These are phyloP conservation scores for Centropus bengalensis DNA, from an alignment of 2,113 vertebrate species.

Conservation along the genomic window DNA sequence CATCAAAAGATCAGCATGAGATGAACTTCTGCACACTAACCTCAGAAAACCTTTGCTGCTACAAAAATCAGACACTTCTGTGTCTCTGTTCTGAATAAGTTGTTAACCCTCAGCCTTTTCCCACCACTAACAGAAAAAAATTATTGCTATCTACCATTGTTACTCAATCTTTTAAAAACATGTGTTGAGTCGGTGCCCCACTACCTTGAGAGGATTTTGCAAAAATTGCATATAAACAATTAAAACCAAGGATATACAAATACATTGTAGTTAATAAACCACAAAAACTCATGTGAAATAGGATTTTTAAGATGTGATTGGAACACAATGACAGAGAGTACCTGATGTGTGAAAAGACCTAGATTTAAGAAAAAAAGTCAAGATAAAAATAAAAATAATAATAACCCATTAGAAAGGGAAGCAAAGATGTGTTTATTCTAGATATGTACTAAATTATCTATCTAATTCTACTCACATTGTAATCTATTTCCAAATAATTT, in stretches of 20 bases:
- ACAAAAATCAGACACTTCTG: background rate
- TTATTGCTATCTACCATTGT: background rate
- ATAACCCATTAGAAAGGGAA: background rate
- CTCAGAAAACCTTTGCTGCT: background rate
- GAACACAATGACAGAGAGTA: background rate
- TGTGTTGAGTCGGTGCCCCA: accelerated
- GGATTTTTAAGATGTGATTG: background rate
- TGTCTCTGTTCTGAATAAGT: background rate
- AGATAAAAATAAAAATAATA: background rate
- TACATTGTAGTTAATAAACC: background rate
- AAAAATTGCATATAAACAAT: background rate
- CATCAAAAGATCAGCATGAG: background rate
- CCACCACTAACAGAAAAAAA: background rate
- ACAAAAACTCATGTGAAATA: background rate
- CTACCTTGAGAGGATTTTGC: background rate
- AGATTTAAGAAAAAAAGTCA: background rate
- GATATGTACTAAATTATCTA: background rate
- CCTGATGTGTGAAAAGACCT: background rate
- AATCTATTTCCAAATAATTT: background rate
- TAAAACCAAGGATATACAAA: background rate
- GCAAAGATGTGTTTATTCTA: background rate
- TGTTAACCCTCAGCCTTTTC: conserved; percentile 7
- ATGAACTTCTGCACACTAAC: background rate
- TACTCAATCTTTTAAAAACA: conserved; percentile 21
- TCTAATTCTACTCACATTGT: background rate